Percentiles rank a stretch among this genome's conserved stretches.
phyloP scores from a whole-genome alignment of 2,113 vertebrate genomes.

The Rhineura floridana region DNA sequence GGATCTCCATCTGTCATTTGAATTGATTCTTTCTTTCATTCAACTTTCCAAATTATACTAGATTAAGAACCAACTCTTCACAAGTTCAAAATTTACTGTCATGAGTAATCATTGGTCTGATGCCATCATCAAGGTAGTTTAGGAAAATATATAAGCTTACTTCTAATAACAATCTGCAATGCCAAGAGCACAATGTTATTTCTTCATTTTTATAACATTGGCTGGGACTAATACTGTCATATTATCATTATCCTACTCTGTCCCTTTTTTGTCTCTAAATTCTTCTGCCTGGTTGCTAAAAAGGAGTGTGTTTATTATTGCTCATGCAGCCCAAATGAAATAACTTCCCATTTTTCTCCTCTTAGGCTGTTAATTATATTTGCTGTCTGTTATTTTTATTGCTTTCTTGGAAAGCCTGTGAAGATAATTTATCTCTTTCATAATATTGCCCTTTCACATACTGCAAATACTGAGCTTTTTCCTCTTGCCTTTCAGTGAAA shows the following conservation, averaged over 20 bases:
- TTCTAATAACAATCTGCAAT: neutral
- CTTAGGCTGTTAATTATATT: constrained; percentile 10
- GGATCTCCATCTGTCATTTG: constrained; percentile 34
- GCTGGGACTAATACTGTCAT: neutral
- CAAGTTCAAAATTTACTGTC: neutral
- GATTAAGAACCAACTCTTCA: neutral
- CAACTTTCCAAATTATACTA: neutral
- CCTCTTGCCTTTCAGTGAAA: neutral
- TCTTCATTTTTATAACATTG: neutral
- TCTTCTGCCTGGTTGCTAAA: neutral
- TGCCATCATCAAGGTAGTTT: neutral
- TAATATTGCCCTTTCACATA: constrained; percentile 9
- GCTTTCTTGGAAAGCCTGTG: neutral
- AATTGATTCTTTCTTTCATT: neutral
- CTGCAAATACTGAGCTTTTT: constrained; percentile 1
- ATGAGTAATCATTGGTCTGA: neutral
- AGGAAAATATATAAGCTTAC: neutral
- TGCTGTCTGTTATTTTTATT: constrained; percentile 8
- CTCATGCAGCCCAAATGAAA: neutral
- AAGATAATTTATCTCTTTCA: constrained; percentile 27
- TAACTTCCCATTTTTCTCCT: neutral
- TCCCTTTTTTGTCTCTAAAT: neutral
- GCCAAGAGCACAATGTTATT: neutral
- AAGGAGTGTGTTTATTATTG: neutral
- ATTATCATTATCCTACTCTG: neutral